A percentile compares a stretch with the other conserved stretches of the same genome.
phyloP scores from a whole-genome alignment of 2,888 invertebrate species.

The Protophormia terraenovae region DNA sequence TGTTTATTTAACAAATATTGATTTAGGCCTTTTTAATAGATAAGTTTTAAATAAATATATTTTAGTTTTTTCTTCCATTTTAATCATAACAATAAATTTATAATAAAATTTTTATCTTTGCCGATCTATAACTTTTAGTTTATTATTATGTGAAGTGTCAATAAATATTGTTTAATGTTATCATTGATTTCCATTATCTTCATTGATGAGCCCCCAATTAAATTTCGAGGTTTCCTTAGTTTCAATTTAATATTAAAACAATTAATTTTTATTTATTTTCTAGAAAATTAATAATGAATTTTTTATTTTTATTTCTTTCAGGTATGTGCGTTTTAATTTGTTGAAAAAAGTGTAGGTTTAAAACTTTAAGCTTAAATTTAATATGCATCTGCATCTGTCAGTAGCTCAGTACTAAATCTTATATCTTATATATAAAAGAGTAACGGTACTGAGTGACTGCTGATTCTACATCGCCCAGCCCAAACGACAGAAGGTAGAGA shows the following conservation, averaged over 20 bases:
- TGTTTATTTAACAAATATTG: constrained; percentile 20
- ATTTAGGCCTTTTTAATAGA: neutral
- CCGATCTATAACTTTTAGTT: neutral
- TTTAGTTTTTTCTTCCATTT: neutral
- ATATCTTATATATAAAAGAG: too few species aligned
- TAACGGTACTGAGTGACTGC: too few species aligned
- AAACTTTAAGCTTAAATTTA: too few species aligned
- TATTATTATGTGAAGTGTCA: neutral
- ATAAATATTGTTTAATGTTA: neutral
- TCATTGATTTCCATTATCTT: neutral
- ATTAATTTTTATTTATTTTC: neutral
- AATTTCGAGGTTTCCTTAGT: neutral
- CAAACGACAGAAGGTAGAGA: too few species aligned
- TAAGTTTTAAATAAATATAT: constrained; percentile 15
- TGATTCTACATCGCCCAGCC: too few species aligned
- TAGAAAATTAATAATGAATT: neutral
- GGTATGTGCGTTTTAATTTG: neutral
- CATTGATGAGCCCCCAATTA: neutral
- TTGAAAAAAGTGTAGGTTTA: too few species aligned
- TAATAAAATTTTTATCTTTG: neutral
- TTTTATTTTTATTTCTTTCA: neutral
- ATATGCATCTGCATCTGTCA: too few species aligned
- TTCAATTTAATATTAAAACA: neutral
- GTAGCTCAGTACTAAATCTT: too few species aligned
- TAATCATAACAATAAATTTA: neutral